A percentile compares a stretch with the other conserved stretches of the same genome.
These are phyloP conservation scores for Sinopyrophorus schimmeli DNA, from an alignment of 2,888 invertebrate genomes.

Conservation along the genomic window DNA sequence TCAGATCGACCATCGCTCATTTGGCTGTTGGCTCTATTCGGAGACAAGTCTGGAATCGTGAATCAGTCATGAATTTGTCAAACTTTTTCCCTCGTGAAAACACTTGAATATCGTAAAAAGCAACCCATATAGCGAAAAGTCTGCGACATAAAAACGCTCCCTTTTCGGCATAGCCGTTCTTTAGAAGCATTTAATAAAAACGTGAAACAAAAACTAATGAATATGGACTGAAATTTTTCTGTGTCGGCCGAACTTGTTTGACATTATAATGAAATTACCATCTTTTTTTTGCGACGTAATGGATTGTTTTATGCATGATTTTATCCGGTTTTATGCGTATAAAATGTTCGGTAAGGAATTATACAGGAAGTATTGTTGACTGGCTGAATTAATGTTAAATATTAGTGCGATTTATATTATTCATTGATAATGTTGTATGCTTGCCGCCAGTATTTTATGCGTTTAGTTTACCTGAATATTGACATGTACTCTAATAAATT, in stretches of 20 bases:
- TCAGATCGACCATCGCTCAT: slow-evolving; percentile 21
- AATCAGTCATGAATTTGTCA: slow-evolving; percentile 29
- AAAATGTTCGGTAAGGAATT: no score
- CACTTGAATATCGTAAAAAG: slow-evolving; percentile 18
- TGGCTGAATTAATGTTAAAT: no score
- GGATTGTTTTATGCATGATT: neutral
- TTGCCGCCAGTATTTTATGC: slow-evolving; percentile 4
- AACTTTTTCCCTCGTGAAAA: slow-evolving; percentile 17
- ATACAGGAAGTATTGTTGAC: no score
- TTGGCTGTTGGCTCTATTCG: slow-evolving; percentile 13
- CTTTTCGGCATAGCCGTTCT: neutral
- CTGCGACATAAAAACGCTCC: slow-evolving; percentile 7
- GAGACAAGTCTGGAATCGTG: slow-evolving; percentile 14
- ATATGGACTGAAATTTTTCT: slow-evolving; percentile 7
- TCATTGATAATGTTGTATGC: no score
- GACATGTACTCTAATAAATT: slow-evolving; percentile 6
- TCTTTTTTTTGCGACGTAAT: neutral
- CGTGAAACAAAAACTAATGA: slow-evolving; percentile 6
- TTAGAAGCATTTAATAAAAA: slow-evolving; percentile 6
- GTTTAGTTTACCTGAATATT: neutral
- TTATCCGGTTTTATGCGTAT: no score
- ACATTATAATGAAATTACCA: neutral
- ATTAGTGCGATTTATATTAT: no score
- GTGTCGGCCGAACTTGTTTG: neutral
- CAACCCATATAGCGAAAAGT: slow-evolving; percentile 4